A percentile compares a stretch with the other conserved stretches of the same genome.
These are phyloP conservation scores for Callaeas wilsoni DNA, from an alignment of 2,113 vertebrate genomes.

Conservation along the genomic window DNA sequence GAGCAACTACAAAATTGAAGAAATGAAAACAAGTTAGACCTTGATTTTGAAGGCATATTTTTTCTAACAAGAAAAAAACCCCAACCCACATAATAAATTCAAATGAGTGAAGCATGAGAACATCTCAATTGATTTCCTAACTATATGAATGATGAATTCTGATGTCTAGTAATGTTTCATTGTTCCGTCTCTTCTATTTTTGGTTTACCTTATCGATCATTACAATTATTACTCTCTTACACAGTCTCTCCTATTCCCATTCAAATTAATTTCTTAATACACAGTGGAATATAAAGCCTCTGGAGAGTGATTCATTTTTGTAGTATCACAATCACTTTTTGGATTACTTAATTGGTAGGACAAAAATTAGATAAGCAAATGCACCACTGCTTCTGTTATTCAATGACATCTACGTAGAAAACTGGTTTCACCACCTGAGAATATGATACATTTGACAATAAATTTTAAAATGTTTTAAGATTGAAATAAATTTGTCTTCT, in stretches of 20 bases:
- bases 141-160: not conserved
- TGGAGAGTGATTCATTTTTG: not conserved
- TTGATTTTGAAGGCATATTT: not conserved
- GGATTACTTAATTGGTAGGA: not conserved
- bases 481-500: not conserved
- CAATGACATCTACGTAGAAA: not conserved
- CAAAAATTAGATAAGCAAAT: not conserved
- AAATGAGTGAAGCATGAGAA: not conserved
- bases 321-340: not conserved
- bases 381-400: not conserved
- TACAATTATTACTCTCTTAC: not conserved
- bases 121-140: not conserved
- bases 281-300: not conserved
- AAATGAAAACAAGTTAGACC: not conserved
- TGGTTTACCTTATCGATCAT: not conserved
- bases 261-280: not conserved
- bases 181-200: not conserved
- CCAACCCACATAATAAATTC: not conserved
- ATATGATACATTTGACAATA: not conserved
- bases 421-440: not conserved
- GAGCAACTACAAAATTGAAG: not conserved
- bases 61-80: not conserved
- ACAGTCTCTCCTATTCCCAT: not conserved
- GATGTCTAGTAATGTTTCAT: not conserved
- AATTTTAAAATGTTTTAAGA: not conserved